Evolutionary conservation across 2,888 invertebrate genomes (phyloP).

Genomic region (Nemotelus pantherinus): DNA sequence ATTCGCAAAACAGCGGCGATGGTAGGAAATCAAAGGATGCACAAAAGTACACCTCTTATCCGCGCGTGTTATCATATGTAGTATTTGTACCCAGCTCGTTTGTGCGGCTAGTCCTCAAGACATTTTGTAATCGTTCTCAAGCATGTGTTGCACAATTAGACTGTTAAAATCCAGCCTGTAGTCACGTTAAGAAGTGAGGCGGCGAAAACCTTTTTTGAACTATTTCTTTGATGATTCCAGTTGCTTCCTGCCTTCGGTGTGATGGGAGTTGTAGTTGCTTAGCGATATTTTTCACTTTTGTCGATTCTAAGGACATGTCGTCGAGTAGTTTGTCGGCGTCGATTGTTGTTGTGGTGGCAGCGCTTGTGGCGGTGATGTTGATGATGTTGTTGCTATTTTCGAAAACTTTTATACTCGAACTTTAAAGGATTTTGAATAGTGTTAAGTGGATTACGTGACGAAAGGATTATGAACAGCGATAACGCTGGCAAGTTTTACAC

Average conservation of each 20-base stretch:
- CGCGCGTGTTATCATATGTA: too few species aligned
- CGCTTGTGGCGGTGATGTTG: neutral
- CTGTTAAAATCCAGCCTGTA: neutral
- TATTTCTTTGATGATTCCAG: neutral
- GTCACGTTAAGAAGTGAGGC: neutral
- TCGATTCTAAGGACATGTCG: neutral
- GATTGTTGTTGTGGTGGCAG: neutral
- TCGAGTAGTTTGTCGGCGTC: neutral
- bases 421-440: neutral
- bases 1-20: too few species aligned
- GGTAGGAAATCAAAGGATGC: too few species aligned
- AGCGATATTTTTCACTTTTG: neutral
- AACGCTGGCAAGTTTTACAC: neutral
- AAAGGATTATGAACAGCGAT: neutral
- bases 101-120: too few species aligned
- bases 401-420: neutral
- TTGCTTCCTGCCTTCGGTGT: neutral
- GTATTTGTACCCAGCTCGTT: too few species aligned
- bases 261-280: neutral
- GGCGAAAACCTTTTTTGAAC: neutral
- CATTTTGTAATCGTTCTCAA: neutral
- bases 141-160: neutral
- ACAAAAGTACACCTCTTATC: too few species aligned
- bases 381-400: neutral
- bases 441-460: neutral